Evolutionary conservation across 2,888 invertebrate genomes (phyloP), one percentile per base, ranked within the genome.

Genomic region (Kryphioiulus occultus): DNA sequence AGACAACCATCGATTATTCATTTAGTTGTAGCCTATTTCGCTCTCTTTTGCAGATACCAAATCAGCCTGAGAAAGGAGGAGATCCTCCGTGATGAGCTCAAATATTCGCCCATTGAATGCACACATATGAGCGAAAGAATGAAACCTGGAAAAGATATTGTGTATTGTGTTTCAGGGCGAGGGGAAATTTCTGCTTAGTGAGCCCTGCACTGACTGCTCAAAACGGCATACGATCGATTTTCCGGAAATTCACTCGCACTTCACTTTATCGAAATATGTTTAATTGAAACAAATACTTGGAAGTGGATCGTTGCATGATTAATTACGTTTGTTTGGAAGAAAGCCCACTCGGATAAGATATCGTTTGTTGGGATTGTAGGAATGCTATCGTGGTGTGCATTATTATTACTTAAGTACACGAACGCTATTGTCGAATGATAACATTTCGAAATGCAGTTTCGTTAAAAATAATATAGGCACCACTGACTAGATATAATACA

Each of bases 21-120:
- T 59, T 59, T 59, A n/a, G 59, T 59, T 59, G 59, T 4, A 59
- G 59, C 59, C 59, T 59, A 59, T 59, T 59, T 59, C 59, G 7
- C 53, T n/a, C 59, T 59, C 59, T 59, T 59, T 59, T 59, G 59
- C 59, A n/a, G 59, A 59, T 59, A 59, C 59, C 59, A 59, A 59
- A 59, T 59, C 59, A 59, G 59, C 59, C 59, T 59, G 4, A n/a
- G 59, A 59, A 59, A 59, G 19, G 47, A 47, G 7, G 59, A 59
- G 59, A 59, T 59, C n/a, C 59, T 59, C 7, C 59, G n/a, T 59
- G 59, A 59, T 59, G 59, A 59, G 59, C 59, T 59, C 59, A 59
- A n/a, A 59, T n/a, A 59, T 59, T n/a, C 59, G 19, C 59, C 59
- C 19, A 59, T 59, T 59, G 59, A 59, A n/a, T n/a, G 59, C 10